These are phyloP conservation scores for Lydus trimaculatus DNA, from an alignment of 2,888 invertebrate species.

Conservation along the genomic window DNA sequence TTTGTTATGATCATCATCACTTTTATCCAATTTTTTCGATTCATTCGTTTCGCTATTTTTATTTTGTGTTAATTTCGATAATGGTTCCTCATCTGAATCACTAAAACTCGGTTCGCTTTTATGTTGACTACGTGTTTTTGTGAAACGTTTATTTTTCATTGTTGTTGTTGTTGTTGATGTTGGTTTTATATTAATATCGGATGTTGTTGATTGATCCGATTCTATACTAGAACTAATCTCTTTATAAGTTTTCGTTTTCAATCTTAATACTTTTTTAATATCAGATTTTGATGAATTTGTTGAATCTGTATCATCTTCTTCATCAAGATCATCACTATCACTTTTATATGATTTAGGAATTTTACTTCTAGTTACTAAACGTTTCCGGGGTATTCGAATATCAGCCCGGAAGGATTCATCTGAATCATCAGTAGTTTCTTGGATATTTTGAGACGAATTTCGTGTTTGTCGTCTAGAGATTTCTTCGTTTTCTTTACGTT, in stretches of 20 bases:
- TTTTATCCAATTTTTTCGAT: constrained; percentile 18
- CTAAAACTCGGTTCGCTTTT: constrained; percentile 60
- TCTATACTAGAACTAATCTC: constrained; percentile 34
- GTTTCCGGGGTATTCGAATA: constrained; percentile 44
- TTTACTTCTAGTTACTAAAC: constrained; percentile 45
- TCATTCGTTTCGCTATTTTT: constrained; percentile 20
- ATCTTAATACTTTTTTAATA: constrained; percentile 17
- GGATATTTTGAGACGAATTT: constrained; percentile 33
- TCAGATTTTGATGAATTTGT: background rate
- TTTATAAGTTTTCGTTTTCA: constrained; percentile 17
- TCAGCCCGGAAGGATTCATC: constrained; percentile 47
- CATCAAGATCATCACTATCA: constrained; percentile 22
- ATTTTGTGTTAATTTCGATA: constrained; percentile 64
- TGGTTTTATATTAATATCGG: constrained; percentile 43
- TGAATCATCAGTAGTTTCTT: constrained; percentile 40
- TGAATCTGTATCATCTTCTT: constrained; percentile 18
- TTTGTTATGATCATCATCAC: constrained; percentile 21
- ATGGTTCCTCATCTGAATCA: constrained; percentile 73
- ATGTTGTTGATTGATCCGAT: constrained; percentile 47
- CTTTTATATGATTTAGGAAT: constrained; percentile 23
- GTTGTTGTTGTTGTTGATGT: constrained; percentile 19
- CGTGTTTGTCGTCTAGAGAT: constrained; percentile 38
- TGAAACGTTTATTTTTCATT: constrained; percentile 43
- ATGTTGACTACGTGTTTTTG: constrained; percentile 40
- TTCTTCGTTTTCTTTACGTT: constrained; percentile 26